Base-by-base conservation (phyloP, 1,140 invertebrate genomes). In the Drosophila punjabiensis region DNA sequence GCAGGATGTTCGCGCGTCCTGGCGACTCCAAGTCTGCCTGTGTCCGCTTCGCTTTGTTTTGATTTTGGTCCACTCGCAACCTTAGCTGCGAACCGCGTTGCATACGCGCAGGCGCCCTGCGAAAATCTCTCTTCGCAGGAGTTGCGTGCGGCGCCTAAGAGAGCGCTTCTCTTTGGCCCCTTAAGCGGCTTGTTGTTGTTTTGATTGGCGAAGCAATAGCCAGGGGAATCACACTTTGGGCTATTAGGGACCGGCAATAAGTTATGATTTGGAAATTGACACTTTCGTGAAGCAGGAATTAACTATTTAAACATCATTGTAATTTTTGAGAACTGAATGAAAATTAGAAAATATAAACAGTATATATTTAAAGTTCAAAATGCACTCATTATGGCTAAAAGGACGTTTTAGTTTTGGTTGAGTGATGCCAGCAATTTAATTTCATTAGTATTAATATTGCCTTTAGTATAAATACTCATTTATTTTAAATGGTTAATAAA, bases 81-180 rank as follows among this genome's bases (percentile, higher is more conserved):
- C 68, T 73, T 8, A 11, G 78, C 84, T 73, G 84, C 85, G 58
- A 88, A 82, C 81, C 69, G 58, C 58, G 89, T 92, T 92, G 89
- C 89, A 92, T 92, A 92, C 89, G 79, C 85, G 78, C 89, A 86
- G 89, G 89, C 89, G 89, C 89, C 64, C 28, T 56, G 13, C 14
- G 18, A 62, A 86, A 75, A 43, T 35, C 35, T 28, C 86, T 86
- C 86, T 89, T 90, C 30, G 55, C 14, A 47, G 35, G 52, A 28
- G 20, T 53, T 79, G 28, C 43, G 10, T 18, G 18, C 9, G 32
- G 47, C 45, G 33, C 20, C 37, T 76, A 86, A 86, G 82, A 82
- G 86, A 35, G 55, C 8, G 37, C 60, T 66, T 76, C 84, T 90
- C 86, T 90, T 89, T 16, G 39, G 8, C 48, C 35, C 32, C 37